Evolutionary conservation across 1,140 invertebrate genomes (phyloP), one percentile per base, ranked within the genome.

Genomic region (Rhagoletis zephyria): DNA sequence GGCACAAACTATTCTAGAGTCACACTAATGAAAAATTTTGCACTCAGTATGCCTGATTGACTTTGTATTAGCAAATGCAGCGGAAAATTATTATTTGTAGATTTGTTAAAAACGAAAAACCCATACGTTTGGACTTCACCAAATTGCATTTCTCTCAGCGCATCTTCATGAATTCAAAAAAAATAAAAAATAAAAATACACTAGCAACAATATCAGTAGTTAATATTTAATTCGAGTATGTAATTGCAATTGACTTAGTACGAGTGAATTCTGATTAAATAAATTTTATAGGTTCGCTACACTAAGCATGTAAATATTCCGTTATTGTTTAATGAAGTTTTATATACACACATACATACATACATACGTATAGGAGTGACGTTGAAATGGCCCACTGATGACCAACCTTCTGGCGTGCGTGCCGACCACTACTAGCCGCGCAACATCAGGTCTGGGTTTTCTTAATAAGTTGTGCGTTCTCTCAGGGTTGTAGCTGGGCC

Each of bases 151-250:
- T 19, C 74, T 81, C 74, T 81, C 74, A 56, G 48, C 48, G 48
- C 74, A 81, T 81, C 74, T 81, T 51, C 74, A 51, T 42, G 74
- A 81, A 81, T n/a, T 59, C 48, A 74, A 7, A 40, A n/a, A 14
- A 12, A 74, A 74, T 3, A 40, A 40, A 7, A 74, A 74, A 42
- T 70, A 40, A 7, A 74, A 74, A 42, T 70, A 14, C 3, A 45
- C 0, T 30, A 70, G 42, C 19, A 74, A 74, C 12, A 74, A n/a
- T 5, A 14, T 51, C 16, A 74, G 45, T 10, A 74, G 3, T n/a
- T 74, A 30, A 30, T 30, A 30, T 30, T 30, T 30, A 30, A 30
- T 30, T 81, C 30, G 10, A 81, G 19, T 19, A 7, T 67, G 5
- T 81, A 67, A 42, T 12, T 81, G 48, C 74, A 81, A 56, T 19